A percentile compares a stretch with the other conserved stretches of the same genome.
phyloP scores from a whole-genome alignment of 1,140 invertebrate species.

The Amyelois transitella region DNA sequence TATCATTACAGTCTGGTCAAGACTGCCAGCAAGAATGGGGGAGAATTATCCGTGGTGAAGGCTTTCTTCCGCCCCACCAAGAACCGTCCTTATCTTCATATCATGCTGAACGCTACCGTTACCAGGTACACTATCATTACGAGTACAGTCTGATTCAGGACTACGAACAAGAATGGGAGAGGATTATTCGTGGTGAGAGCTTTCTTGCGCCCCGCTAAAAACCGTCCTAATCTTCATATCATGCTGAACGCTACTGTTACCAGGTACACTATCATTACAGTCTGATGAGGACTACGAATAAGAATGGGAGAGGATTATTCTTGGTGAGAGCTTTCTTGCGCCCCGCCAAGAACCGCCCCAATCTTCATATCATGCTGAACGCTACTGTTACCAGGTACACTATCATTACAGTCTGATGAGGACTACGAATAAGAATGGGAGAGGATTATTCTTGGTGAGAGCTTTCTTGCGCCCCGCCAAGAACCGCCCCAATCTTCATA shows the following conservation, averaged over 20 bases:
- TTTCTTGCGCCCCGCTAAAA: conserved; percentile 86
- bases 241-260: conserved; percentile 85
- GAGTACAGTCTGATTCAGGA: too few species aligned
- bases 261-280: too few species aligned
- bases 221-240: conserved; percentile 84
- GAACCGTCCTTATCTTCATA: conserved; percentile 82
- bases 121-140: conserved; percentile 44
- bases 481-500: conserved; percentile 82
- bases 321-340: conserved; percentile 88
- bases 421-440: too few species aligned
- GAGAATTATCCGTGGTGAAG: conserved; percentile 85
- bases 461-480: conserved; percentile 89
- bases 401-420: too few species aligned
- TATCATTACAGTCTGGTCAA: too few species aligned
- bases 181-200: conserved; percentile 87
- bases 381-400: conserved; percentile 82
- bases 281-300: too few species aligned
- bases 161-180: conserved; percentile 90
- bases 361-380: conserved; percentile 86
- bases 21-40: conserved; percentile 91
- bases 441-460: too few species aligned
- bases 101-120: conserved; percentile 85
- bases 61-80: conserved; percentile 89
- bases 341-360: conserved; percentile 82
- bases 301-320: too few species aligned